These are phyloP conservation scores for Pomacea maculata DNA, from an alignment of 1,140 invertebrate genomes.

Conservation along the genomic window DNA sequence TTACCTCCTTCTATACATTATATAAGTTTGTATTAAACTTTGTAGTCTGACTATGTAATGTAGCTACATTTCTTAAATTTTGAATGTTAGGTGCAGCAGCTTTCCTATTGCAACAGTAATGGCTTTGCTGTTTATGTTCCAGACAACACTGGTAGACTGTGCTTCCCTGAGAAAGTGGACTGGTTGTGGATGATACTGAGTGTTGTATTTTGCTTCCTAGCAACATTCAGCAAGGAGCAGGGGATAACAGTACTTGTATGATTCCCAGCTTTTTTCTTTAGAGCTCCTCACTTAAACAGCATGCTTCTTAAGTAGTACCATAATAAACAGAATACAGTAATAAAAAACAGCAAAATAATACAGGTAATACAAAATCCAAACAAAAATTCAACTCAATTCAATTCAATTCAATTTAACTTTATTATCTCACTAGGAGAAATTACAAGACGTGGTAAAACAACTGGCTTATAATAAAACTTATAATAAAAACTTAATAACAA, in stretches of 20 bases:
- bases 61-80: no score
- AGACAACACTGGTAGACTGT: constrained; percentile 22
- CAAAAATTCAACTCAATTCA: no score
- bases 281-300: neutral
- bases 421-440: no score
- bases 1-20: neutral
- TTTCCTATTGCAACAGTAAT: neutral
- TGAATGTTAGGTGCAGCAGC: no score
- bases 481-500: no score
- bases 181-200: constrained; percentile 37
- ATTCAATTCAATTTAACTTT: no score
- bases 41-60: neutral
- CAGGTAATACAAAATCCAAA: no score
- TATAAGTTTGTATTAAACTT: neutral
- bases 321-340: no score
- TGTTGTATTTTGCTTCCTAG: constrained; percentile 59
- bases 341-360: no score
- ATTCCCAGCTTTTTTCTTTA: constrained; percentile 29
- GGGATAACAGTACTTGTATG: constrained; percentile 86
- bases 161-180: constrained; percentile 40
- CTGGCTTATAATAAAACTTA: no score
- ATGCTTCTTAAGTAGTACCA: no score
- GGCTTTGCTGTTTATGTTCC: constrained; percentile 17
- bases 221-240: constrained; percentile 92
- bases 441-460: no score